Conservation (phyloP, 2,888 invertebrate species). For the Leptinotarsa rubiginosa region DNA sequence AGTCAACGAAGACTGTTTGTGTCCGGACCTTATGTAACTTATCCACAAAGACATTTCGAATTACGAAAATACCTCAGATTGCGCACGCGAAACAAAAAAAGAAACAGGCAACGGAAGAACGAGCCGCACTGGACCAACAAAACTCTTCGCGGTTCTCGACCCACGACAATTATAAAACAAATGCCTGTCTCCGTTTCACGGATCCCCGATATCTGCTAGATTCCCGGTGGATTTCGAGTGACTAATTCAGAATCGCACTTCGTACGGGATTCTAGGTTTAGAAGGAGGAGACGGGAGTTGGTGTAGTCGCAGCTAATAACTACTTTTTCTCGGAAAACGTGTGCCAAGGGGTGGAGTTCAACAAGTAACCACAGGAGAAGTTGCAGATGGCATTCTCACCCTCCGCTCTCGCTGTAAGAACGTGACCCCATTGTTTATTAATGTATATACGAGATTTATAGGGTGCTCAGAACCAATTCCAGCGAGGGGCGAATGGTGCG, state of each 20-base stretch:
- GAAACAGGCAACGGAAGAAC: background rate
- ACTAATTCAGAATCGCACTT: background rate
- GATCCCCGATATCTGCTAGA: background rate
- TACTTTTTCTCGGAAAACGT: background rate
- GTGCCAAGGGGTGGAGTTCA: conserved; percentile 14
- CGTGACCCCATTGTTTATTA: conserved; percentile 10
- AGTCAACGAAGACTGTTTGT: conserved; percentile 35
- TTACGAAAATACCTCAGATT: background rate
- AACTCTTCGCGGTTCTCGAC: background rate
- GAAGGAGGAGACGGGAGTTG: conserved; percentile 5
- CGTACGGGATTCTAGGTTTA: background rate
- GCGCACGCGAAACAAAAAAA: background rate
- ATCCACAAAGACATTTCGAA: conserved; percentile 57
- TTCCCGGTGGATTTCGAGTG: conserved; percentile 12
- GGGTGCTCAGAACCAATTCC: background rate
- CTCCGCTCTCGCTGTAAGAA: background rate
- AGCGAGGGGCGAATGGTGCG: too few relatives aligned
- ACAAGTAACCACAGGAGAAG: conserved; percentile 10
- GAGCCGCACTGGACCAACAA: background rate
- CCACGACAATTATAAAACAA: background rate
- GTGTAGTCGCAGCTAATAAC: conserved; percentile 11
- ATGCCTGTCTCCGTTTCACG: conserved; percentile 5
- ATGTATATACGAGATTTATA: background rate
- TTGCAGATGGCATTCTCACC: conserved; percentile 3
- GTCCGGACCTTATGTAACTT: conserved; percentile 54